These are phyloP conservation scores for Amphipoea lucens DNA, from an alignment of 2,888 invertebrate species.

Conservation along the genomic window DNA sequence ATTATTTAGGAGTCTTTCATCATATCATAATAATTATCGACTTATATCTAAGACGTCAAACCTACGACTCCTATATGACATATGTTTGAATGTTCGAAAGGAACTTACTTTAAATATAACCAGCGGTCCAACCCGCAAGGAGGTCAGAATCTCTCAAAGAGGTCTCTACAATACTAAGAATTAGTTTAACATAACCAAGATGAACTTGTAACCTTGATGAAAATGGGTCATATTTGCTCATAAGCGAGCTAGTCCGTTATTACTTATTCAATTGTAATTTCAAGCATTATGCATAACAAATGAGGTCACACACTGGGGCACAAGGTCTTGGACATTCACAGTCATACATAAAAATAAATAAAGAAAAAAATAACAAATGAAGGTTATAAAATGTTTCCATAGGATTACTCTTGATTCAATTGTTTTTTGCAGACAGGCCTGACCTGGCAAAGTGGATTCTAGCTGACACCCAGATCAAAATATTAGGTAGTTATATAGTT, in stretches of 20 bases:
- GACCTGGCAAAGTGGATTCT: background rate
- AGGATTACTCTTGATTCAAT: background rate
- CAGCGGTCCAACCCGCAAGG: too few species aligned
- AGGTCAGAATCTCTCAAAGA: too few species aligned
- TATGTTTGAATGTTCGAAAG: too few species aligned
- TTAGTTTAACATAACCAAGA: background rate
- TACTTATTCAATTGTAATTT: constrained; percentile 31
- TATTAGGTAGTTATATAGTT: background rate
- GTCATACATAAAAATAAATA: background rate
- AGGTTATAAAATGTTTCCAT: background rate
- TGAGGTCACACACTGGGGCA: background rate
- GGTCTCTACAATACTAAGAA: background rate
- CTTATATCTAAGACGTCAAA: too few species aligned
- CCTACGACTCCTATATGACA: too few species aligned
- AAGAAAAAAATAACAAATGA: background rate
- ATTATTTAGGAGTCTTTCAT: too few species aligned
- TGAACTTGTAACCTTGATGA: background rate
- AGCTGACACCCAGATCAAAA: background rate
- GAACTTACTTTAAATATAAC: too few species aligned
- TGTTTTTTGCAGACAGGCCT: background rate
- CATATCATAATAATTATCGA: too few species aligned
- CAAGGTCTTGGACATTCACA: background rate
- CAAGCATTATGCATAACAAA: constrained; percentile 8
- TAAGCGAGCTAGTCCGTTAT: constrained; percentile 10
- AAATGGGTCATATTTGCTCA: constrained; percentile 30